Evolutionary conservation across 2,888 invertebrate genomes (phyloP), one percentile per base, ranked within the genome.

Genomic region (Pyrgus malvae): DNA sequence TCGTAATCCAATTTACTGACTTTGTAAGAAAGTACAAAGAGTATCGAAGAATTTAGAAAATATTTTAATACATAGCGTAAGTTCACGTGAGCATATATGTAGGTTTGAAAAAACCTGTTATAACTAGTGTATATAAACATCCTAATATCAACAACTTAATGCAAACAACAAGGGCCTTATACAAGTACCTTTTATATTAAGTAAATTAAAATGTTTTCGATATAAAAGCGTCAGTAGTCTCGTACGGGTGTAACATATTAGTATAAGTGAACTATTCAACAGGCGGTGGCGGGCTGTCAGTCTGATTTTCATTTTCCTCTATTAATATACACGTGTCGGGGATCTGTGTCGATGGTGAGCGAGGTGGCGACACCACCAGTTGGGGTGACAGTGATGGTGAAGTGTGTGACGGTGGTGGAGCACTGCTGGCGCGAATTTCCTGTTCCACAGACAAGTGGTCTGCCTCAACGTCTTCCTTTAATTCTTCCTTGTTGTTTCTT

Each of bases 241-340:
- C 37, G n/a, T 35, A 16, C 16, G 9, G n/a, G 16, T 48, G 12
- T 3, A 9, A 48, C 9, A 16, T 37, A 4, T n/a, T 21, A 17
- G 53, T 64, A 48, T 55, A 50, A 67, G 64, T 79, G n/a, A n/a
- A n/a, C n/a, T 73, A 76, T 70, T 74, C 70, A 42, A 71, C 66
- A 40, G 62, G 60, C 19, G 59, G 63, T 25, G 55, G 64, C 51
- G 55, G 56, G 42, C 51, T 55, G 11, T 58, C 61, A 12, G 40
- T 48, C 31, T 58, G 58, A 14, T 31, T 59, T 51, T 63, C 65
- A n/a, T 70, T 60, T 21, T 70, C 64, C 48, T 83, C 83, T 57
- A 84, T 78, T 38, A 74, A 76, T 60, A 85, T 77, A 58, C 70
- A 72, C 1, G 81, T 84, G 58, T 83, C 80, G 9, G 66, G 58